Conservation (phyloP, 2,797 vertebrate species). For the Muscicapa striata region DNA sequence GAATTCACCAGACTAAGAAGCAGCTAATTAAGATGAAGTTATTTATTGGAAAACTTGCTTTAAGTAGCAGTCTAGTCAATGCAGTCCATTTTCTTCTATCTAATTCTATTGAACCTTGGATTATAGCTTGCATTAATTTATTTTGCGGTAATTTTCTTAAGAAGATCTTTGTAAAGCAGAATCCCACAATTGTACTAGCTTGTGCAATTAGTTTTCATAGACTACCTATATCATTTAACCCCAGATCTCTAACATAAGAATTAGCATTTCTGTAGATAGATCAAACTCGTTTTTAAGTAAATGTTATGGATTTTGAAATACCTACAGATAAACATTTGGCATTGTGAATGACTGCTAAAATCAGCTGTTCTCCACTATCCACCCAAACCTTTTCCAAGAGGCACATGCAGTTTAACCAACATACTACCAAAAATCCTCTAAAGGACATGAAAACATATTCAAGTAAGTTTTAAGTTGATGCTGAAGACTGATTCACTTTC, state of each 20-base stretch:
- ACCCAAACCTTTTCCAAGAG: neutral
- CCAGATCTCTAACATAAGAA: neutral
- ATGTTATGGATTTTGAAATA: neutral
- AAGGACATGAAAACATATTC: neutral
- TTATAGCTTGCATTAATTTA: neutral
- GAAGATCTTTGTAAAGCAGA: neutral
- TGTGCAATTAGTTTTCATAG: neutral
- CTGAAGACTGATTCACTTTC: neutral
- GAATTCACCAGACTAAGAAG: neutral
- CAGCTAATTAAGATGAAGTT: neutral
- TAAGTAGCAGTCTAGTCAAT: neutral
- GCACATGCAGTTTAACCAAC: neutral
- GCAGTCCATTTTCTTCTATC: neutral
- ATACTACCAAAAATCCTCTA: neutral
- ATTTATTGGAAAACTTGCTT: neutral
- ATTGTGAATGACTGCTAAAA: neutral
- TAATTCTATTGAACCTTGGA: neutral
- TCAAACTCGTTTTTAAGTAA: neutral
- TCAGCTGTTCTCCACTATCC: neutral
- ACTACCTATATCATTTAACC: neutral
- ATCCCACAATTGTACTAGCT: neutral
- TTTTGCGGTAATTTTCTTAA: neutral
- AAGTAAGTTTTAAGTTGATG: neutral
- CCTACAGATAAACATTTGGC: neutral
- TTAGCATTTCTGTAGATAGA: neutral